Evolutionary conservation across 1,140 invertebrate species (phyloP).

Genomic region (Drosophila mauritiana): DNA sequence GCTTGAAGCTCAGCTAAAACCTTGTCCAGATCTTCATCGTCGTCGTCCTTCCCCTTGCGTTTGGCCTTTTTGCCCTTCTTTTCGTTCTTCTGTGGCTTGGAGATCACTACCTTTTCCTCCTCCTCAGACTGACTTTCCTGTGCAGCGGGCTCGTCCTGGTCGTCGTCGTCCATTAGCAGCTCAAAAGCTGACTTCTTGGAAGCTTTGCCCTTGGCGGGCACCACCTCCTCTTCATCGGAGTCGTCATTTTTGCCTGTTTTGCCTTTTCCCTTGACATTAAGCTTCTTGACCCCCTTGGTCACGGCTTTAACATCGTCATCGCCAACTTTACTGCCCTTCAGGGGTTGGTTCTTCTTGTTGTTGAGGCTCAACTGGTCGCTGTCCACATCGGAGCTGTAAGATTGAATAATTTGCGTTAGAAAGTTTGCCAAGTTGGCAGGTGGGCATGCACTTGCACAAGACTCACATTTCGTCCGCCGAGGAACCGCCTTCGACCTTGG

Average conservation of each 20-base stretch:
- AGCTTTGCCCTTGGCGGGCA: constrained; percentile 84
- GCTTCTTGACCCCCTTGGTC: constrained; percentile 68
- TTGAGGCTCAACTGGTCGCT: constrained; percentile 70
- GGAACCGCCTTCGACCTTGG: constrained; percentile 68
- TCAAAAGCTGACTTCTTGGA: constrained; percentile 87
- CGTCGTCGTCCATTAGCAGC: constrained; percentile 87
- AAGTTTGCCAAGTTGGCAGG: constrained; percentile 63
- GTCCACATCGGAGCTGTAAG: constrained; percentile 64
- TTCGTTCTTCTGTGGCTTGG: constrained; percentile 85
- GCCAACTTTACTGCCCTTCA: constrained; percentile 58
- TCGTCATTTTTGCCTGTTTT: constrained; percentile 80
- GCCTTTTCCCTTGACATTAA: constrained; percentile 71
- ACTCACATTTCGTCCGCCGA: constrained; percentile 83
- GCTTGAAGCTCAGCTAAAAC: constrained; percentile 92
- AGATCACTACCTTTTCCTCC: constrained; percentile 85
- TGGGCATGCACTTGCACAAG: not conserved
- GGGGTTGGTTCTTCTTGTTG: constrained; percentile 78
- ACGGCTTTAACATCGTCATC: constrained; percentile 49
- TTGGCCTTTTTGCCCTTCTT: constrained; percentile 89
- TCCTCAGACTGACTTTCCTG: constrained; percentile 75
- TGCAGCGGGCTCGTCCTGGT: constrained; percentile 81
- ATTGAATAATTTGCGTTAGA: constrained; percentile 24
- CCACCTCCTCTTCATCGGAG: constrained; percentile 54
- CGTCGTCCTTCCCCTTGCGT: constrained; percentile 90
- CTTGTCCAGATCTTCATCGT: constrained; percentile 92